A percentile compares a stretch with the other conserved stretches of the same genome.
These are phyloP conservation scores for Harmothoe impar DNA, from an alignment of 2,888 invertebrate genomes.

Conservation along the genomic window DNA sequence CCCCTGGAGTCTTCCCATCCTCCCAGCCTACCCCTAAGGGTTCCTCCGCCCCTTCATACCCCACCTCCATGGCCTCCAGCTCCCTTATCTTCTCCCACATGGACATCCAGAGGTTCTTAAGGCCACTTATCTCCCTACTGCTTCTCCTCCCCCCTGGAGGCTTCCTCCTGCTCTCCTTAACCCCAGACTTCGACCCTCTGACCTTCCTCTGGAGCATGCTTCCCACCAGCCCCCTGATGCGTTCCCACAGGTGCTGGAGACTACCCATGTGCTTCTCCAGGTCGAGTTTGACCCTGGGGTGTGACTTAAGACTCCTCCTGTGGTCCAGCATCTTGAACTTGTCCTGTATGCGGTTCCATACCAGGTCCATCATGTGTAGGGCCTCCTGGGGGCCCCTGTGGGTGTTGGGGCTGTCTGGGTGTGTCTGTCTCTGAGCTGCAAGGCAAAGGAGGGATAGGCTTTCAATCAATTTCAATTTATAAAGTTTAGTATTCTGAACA, in stretches of 20 bases:
- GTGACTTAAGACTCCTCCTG: constrained; percentile 27
- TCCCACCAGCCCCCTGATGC: not conserved
- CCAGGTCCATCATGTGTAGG: not conserved
- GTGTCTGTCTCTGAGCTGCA: no score
- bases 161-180: no score
- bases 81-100: constrained; percentile 47
- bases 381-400: not conserved
- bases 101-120: constrained; percentile 32
- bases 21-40: not conserved
- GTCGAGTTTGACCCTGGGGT: not conserved
- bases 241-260: constrained; percentile 40
- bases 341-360: not conserved
- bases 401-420: no score
- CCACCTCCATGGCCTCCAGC: not conserved
- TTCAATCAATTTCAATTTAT: no score
- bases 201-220: constrained; percentile 12
- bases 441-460: no score
- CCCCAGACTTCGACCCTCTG: not conserved
- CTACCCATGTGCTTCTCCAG: not conserved
- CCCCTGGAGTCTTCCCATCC: no score
- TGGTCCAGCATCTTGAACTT: not conserved
- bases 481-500: no score
- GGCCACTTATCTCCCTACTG: not conserved
- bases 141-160: not conserved
- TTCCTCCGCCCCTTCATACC: not conserved